Evolutionary conservation across 2,888 invertebrate species (phyloP).

Genomic region (Ptycholaimellus sp.): DNA sequence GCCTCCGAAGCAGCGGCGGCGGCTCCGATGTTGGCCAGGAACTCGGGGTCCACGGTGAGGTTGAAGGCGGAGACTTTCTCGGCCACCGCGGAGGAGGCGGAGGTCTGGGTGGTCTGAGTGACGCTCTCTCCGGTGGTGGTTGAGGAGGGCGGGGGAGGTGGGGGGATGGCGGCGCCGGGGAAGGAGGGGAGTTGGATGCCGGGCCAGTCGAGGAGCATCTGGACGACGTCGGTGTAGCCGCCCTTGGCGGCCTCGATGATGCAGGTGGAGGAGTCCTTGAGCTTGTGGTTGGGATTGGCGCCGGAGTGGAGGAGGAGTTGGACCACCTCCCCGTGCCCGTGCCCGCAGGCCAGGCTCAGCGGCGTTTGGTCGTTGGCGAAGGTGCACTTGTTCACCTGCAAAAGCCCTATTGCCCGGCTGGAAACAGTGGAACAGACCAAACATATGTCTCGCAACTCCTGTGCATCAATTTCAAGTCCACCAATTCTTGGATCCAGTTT

Average conservation of each 20-base stretch:
- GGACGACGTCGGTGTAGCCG: conserved; percentile 81
- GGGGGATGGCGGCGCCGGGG: conserved; percentile 20
- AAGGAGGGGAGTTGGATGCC: conserved; percentile 25
- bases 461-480: no score
- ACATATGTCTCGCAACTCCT: no score
- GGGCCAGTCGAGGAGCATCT: conserved; percentile 74
- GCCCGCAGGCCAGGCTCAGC: conserved; percentile 69
- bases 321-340: conserved; percentile 76
- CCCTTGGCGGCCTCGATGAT: conserved; percentile 93
- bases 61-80: conserved; percentile 2
- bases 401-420: no score
- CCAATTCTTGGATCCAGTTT: no score
- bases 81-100: neutral
- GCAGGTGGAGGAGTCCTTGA: conserved; percentile 95
- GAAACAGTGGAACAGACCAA: no score
- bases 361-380: conserved; percentile 91
- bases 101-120: neutral
- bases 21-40: no score
- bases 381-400: conserved; percentile 48
- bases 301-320: conserved; percentile 67
- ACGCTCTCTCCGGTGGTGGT: neutral
- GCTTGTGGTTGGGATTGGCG: conserved; percentile 80
- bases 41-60: conserved; percentile 1
- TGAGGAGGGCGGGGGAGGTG: conserved; percentile 18
- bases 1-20: no score